phyloP scores from a whole-genome alignment of 1,140 invertebrate species.

The Meloidogyne chitwoodi region DNA sequence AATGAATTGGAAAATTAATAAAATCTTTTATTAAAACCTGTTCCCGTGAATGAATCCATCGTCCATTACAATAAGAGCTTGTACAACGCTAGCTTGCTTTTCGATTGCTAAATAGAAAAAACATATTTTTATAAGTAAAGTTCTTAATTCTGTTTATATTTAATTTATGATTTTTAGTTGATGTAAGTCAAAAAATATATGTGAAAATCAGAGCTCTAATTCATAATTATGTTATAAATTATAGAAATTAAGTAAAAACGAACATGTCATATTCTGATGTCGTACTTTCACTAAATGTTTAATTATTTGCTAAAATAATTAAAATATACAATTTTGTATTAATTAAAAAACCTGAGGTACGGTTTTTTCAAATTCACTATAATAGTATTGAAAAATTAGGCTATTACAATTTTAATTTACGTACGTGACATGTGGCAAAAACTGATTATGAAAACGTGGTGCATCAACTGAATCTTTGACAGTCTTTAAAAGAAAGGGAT shows the following conservation, averaged over 20 bases:
- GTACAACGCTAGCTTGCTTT: slow-evolving; percentile 52
- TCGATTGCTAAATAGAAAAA: slow-evolving; percentile 21
- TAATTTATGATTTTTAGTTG: too few relatives aligned
- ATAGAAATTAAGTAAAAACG: background rate
- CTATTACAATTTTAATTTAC: slow-evolving; percentile 69
- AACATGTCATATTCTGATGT: slow-evolving; percentile 48
- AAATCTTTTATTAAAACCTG: background rate
- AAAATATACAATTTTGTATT: background rate
- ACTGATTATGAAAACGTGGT: slow-evolving; percentile 83
- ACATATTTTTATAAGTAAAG: background rate
- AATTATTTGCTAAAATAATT: slow-evolving; percentile 39
- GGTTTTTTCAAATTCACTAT: slow-evolving; percentile 70
- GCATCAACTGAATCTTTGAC: slow-evolving; percentile 84
- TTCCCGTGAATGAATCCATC: slow-evolving; percentile 60
- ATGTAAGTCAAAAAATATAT: too few relatives aligned
- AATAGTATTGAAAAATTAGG: slow-evolving; percentile 71
- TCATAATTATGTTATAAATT: too few relatives aligned
- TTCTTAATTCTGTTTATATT: background rate
- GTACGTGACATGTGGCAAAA: slow-evolving; percentile 74
- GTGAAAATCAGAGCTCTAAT: too few relatives aligned
- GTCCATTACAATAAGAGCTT: slow-evolving; percentile 48
- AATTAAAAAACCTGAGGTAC: slow-evolving; percentile 30
- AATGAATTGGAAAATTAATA: too few relatives aligned
- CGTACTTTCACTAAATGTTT: slow-evolving; percentile 29
- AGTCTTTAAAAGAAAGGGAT: slow-evolving; percentile 62